Base-by-base conservation (phyloP, 37 sponge, comb jelly and placozoan genomes). In the Beroe ovata region DNA sequence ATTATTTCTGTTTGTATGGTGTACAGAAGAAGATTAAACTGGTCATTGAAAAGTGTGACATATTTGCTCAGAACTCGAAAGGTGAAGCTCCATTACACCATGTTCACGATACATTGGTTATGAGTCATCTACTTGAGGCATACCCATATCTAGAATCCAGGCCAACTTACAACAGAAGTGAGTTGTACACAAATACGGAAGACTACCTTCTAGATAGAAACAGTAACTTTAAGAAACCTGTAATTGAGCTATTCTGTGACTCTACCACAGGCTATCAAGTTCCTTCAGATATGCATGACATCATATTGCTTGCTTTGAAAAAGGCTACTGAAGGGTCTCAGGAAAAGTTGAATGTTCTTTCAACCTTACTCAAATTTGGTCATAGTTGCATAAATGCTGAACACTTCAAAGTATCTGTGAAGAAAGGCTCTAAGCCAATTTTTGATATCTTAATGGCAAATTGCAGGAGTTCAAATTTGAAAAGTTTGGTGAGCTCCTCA, bases 31-130 rank as follows among this genome's bases (percentile, higher is more conserved):
- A 30, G 25, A 29, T 66, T 33, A 37, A 26, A 1, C 2, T 11
- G 6, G 1, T 66, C 4, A 1, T 66, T 34, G 36, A 32, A 20
- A 66, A 66, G 3, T 66, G 36, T 37, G 34, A 66, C 30, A 30
- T 66, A 0, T 30, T 66, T 26, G 69, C 69, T 32, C 36, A 66
- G 16, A 66, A 66, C 69, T 29, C 16, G 16, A 66, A 30, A 32
- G 69, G 35, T 14, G 69, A 66, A 33, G 36, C 16, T 34, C 36
- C 69, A 33, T 66, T 66, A 30, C 69, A 66, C 36, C 69, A 66
- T 66, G 69, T 66, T 30, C 36, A 66, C 8, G 30, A 66, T 1
- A 47, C 54, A 16, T 6, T 16, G 11, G 54, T 47, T 47, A 47
- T 47, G 54, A 47, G 54, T 47, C 54, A 47, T 47, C 11, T 47